A percentile compares a stretch with the other conserved stretches of the same genome.
Conservation (phyloP, 1,140 invertebrate species). For the Drosophila kepulauana region DNA sequence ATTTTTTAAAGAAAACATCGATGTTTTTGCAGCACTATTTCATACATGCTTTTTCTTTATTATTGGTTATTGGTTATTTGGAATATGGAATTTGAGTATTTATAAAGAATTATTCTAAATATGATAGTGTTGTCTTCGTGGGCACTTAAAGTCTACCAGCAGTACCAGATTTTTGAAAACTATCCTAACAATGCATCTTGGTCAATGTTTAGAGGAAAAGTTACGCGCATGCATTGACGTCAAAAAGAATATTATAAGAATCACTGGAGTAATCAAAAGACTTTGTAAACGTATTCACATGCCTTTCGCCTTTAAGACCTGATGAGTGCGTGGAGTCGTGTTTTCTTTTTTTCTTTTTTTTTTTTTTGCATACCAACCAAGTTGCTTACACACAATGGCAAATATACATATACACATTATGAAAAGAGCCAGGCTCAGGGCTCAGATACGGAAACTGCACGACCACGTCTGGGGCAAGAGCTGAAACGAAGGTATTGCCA, state of each 20-base stretch:
- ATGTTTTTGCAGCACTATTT: too few relatives aligned
- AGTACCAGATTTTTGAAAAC: too few relatives aligned
- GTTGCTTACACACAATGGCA: constrained; percentile 1
- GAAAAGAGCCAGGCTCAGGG: constrained; percentile 7
- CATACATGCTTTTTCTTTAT: too few relatives aligned
- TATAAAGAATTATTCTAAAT: too few relatives aligned
- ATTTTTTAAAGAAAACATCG: too few relatives aligned
- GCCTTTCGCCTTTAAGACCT: constrained; percentile 28
- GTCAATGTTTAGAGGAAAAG: constrained; percentile 8
- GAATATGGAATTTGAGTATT: too few relatives aligned
- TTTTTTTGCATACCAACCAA: constrained; percentile 68
- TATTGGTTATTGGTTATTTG: too few relatives aligned
- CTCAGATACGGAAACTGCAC: constrained; percentile 10
- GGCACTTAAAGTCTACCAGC: too few relatives aligned
- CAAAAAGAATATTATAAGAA: constrained; percentile 62
- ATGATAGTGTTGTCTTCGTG: too few relatives aligned
- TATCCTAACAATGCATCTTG: background rate
- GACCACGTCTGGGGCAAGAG: constrained; percentile 16
- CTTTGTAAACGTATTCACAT: constrained; percentile 31
- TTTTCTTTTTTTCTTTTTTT: too few relatives aligned
- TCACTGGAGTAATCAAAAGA: constrained; percentile 66
- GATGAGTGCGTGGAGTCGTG: constrained; percentile 36
- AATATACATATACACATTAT: background rate
- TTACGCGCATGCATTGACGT: constrained; percentile 29
- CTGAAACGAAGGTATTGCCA: constrained; percentile 8